These are phyloP conservation scores for Arctia plantaginis DNA, from an alignment of 2,888 invertebrate genomes.

Conservation along the genomic window DNA sequence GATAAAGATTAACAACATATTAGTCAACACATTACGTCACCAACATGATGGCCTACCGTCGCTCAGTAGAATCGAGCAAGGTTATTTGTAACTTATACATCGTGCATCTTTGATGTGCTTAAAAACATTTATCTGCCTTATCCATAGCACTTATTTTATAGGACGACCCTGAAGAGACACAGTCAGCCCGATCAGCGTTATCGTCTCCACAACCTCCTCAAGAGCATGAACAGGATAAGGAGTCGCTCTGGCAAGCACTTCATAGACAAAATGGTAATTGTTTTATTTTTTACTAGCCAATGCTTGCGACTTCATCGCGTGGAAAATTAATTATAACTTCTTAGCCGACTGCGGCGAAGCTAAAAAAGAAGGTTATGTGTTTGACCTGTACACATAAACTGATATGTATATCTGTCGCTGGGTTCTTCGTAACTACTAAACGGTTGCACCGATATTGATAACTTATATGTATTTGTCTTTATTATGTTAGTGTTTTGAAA, in stretches of 20 bases:
- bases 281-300: not conserved
- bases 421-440: not conserved
- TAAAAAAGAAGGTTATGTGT: too few species aligned
- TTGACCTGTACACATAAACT: too few species aligned
- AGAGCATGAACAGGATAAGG: constrained; percentile 84
- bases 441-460: not conserved
- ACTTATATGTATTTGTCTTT: not conserved
- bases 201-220: constrained; percentile 78
- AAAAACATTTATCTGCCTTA: not conserved
- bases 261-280: constrained; percentile 84
- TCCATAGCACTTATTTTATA: constrained; percentile 47
- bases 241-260: constrained; percentile 85
- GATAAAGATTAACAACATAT: not conserved
- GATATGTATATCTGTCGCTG: too few species aligned
- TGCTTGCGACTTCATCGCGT: not conserved
- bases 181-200: constrained; percentile 80
- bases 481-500: too few species aligned
- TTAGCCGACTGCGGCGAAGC: not conserved
- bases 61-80: not conserved
- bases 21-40: not conserved
- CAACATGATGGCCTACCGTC: not conserved
- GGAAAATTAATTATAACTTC: not conserved
- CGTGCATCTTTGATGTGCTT: not conserved
- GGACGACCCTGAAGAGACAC: constrained; percentile 84
- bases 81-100: not conserved